A percentile compares a stretch with the other conserved stretches of the same genome.
These are phyloP conservation scores for Anthrax anthrax DNA, from an alignment of 2,888 invertebrate genomes.

Conservation along the genomic window DNA sequence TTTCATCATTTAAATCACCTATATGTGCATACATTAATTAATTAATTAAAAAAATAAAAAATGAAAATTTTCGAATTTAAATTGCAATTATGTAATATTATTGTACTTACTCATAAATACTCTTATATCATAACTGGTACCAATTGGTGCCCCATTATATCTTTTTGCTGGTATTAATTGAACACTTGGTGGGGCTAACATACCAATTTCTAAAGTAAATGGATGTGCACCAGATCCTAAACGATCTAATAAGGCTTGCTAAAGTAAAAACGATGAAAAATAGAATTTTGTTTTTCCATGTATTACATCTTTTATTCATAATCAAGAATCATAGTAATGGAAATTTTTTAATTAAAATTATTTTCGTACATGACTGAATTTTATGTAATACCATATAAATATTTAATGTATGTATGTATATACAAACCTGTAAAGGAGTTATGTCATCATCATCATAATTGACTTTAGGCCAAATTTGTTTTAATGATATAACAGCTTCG, in stretches of 20 bases:
- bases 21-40: background rate
- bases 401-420: no score
- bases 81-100: no score
- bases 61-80: no score
- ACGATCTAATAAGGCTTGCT: slow-evolving; percentile 62
- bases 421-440: slow-evolving; percentile 54
- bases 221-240: slow-evolving; percentile 61
- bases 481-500: slow-evolving; percentile 79
- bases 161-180: slow-evolving; percentile 74
- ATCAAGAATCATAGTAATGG: no score
- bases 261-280: slow-evolving; percentile 19
- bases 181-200: slow-evolving; percentile 69
- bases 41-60: background rate
- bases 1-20: slow-evolving; percentile 67
- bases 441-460: slow-evolving; percentile 38
- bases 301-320: no score
- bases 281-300: no score
- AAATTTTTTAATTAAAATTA: no score
- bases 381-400: no score
- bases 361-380: no score
- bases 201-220: slow-evolving; percentile 62
- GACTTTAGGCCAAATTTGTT: slow-evolving; percentile 58
- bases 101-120: slow-evolving; percentile 60
- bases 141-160: slow-evolving; percentile 74
- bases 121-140: slow-evolving; percentile 71